Conservation (phyloP, 2,113 vertebrate species). For the Peromyscus maniculatus region DNA sequence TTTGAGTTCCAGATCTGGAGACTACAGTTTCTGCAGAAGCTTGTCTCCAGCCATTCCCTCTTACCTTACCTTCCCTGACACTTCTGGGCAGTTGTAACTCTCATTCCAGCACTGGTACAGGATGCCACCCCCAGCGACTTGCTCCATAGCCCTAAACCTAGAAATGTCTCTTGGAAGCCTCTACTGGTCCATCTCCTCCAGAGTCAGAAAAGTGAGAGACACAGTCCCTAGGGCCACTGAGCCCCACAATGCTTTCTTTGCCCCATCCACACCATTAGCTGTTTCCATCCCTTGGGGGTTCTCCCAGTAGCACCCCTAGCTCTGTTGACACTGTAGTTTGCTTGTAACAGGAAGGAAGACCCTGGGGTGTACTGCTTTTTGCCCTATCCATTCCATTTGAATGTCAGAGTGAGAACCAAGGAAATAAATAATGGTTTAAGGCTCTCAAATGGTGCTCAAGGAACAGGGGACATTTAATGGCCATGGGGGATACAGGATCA, state of each 20-base stretch:
- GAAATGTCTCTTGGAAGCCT: no score
- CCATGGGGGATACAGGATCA: rapidly evolving
- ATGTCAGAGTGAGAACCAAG: neutral
- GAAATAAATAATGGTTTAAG: rapidly evolving
- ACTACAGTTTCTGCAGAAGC: neutral
- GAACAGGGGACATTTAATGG: rapidly evolving
- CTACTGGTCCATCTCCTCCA: rapidly evolving
- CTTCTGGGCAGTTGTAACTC: rapidly evolving
- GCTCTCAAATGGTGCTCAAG: neutral
- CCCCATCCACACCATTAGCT: rapidly evolving
- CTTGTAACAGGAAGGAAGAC: rapidly evolving
- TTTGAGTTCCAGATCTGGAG: neutral
- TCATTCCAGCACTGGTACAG: neutral
- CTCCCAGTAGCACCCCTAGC: neutral
- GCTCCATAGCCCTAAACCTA: neutral
- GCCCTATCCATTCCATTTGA: rapidly evolving
- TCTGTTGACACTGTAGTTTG: neutral
- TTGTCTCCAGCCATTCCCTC: neutral
- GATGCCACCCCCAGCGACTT: rapidly evolving
- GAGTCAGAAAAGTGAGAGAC: rapidly evolving
- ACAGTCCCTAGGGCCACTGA: rapidly evolving
- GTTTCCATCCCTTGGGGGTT: no score
- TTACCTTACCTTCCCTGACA: rapidly evolving
- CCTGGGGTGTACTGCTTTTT: rapidly evolving
- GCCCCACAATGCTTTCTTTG: rapidly evolving